phyloP scores from a whole-genome alignment of 2,888 invertebrate species.

The Pantelozetes paolii region DNA sequence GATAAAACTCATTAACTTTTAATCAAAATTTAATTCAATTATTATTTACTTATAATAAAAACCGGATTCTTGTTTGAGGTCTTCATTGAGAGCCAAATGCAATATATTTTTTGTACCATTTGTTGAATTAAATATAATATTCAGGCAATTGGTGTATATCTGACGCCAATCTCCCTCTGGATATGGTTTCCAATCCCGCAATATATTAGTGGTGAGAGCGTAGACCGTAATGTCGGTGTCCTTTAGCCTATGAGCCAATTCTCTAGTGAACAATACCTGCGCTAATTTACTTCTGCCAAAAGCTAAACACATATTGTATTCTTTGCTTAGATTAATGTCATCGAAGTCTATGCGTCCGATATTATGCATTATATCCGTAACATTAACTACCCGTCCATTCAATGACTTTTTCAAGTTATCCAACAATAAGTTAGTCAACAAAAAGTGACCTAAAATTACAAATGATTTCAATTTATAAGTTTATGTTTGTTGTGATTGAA shows the following conservation, averaged over 20 bases:
- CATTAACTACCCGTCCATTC: conserved; percentile 46
- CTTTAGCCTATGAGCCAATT: conserved; percentile 51
- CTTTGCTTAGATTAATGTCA: conserved; percentile 48
- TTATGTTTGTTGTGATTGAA: background rate
- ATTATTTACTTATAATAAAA: conserved; percentile 48
- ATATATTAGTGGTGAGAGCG: conserved; percentile 55
- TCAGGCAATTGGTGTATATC: too few species aligned
- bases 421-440: conserved; percentile 22
- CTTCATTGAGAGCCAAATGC: conserved; percentile 60
- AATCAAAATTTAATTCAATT: too few species aligned
- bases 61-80: conserved; percentile 51
- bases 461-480: background rate
- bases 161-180: too few species aligned
- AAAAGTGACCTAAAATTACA: background rate
- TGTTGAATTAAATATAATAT: too few species aligned
- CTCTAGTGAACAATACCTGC: conserved; percentile 51
- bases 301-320: conserved; percentile 46
- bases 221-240: conserved; percentile 53
- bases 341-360: conserved; percentile 50
- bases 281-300: conserved; percentile 51
- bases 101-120: conserved; percentile 42
- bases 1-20: too few species aligned
- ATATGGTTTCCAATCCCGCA: too few species aligned
- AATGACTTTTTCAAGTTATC: conserved; percentile 44
- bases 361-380: conserved; percentile 54